Conservation (phyloP, 35 echinoderm and acorn worm genomes). For the Amphiura filiformis region DNA sequence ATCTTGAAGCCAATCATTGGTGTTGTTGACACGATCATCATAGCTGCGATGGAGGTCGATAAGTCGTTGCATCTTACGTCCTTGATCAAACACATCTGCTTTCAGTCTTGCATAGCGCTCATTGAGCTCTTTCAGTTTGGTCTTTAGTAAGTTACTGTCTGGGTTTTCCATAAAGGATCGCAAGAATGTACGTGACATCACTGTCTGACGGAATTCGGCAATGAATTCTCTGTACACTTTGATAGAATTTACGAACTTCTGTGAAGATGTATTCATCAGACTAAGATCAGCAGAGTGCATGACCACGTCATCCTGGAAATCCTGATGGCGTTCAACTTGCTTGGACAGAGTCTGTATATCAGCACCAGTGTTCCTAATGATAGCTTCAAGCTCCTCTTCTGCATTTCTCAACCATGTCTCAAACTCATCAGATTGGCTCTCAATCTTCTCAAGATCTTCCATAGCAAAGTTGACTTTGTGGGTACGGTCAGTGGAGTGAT, state of each 20-base stretch:
- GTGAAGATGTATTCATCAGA: slow-evolving; percentile 74
- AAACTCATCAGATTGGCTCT: slow-evolving; percentile 72
- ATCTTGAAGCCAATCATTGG: slow-evolving; percentile 68
- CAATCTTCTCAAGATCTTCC: slow-evolving; percentile 73
- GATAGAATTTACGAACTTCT: slow-evolving; percentile 58
- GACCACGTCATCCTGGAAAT: slow-evolving; percentile 91
- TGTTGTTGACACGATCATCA: slow-evolving; percentile 38
- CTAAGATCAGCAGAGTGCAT: slow-evolving; percentile 91
- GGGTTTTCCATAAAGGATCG: slow-evolving; percentile 66
- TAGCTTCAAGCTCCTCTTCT: slow-evolving; percentile 67
- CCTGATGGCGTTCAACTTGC: slow-evolving; percentile 63
- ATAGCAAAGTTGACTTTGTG: slow-evolving; percentile 53
- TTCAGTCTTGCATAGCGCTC: slow-evolving; percentile 84
- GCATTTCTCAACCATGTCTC: slow-evolving; percentile 71
- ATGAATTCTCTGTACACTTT: slow-evolving; percentile 83
- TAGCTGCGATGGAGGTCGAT: slow-evolving; percentile 70
- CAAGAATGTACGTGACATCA: slow-evolving; percentile 62
- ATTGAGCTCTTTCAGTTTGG: slow-evolving; percentile 57
- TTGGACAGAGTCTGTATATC: slow-evolving; percentile 47
- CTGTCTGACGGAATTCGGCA: slow-evolving; percentile 65
- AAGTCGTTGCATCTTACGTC: slow-evolving; percentile 38
- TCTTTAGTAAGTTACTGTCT: slow-evolving; percentile 53
- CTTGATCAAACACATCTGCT: slow-evolving; percentile 54
- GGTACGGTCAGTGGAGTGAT: slow-evolving; percentile 56
- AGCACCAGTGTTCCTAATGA: slow-evolving; percentile 46